Base-by-base conservation (phyloP, 2,113 vertebrate genomes). In the Phrynocephalus versicolor region DNA sequence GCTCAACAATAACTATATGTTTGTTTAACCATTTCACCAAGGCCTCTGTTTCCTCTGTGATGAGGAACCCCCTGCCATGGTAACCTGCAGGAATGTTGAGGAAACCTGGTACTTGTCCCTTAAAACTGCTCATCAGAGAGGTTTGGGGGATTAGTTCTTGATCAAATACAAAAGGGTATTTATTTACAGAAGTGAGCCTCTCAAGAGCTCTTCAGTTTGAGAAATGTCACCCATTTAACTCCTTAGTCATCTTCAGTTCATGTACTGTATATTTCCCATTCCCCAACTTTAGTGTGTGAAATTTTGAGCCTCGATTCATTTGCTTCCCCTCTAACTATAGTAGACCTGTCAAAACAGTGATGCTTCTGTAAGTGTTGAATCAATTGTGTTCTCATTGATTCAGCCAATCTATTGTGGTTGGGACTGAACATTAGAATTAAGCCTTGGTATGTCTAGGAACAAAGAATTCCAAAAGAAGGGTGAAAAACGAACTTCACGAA, bases 21-120 rank as follows among this genome's bases (percentile, higher is more conserved):
- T 96, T 96, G 87, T 92, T 94, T 95, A 96, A 95, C 93, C 74
- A 37, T 91, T 93, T 96, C 90, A 94, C 91, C 90, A 93, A 94
- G 91, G 91, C 80, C 88, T 84, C 85, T 0, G 14, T 77, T 92
- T 94, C 92, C 91, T 90, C 87, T 65, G 83, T 0, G 3, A 81
- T 64, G 92, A 1, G 1, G 0, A 88, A 90, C 85, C 93, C 81
- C 91, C 94, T 81, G 93, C 79, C 79, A 65, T 93, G 92, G 94
- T 85, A 94, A 86, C 82, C 89, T 85, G 82, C 90, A 95, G 87
- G 92, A 92, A 94, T 95, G 92, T 86, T 0, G 0, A 92, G 90
- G 86, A 94, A 95, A 86, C 51, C 0, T 69, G 89, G 65, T 1
- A 35, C 57, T 60, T 39, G 57, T 82, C 65, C 58, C 80, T 82